A percentile compares a stretch with the other conserved stretches of the same genome.
Conservation (phyloP, 2,888 invertebrate species). For the Lordiphosa andalusiaca region DNA sequence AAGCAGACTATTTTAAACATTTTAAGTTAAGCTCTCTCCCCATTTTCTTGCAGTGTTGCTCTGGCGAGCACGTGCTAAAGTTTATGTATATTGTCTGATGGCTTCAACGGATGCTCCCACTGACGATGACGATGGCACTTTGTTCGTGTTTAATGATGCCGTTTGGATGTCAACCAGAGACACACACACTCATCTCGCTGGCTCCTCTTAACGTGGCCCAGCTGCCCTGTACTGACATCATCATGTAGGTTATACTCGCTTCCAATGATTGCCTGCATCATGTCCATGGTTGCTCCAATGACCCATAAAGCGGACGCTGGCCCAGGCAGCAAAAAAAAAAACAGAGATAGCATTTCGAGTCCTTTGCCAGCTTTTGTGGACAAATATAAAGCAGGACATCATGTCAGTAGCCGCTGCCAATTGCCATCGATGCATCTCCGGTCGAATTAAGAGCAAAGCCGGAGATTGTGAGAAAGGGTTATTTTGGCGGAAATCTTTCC, state of each 20-base stretch:
- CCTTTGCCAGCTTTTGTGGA: conserved; percentile 47
- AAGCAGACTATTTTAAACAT: no score
- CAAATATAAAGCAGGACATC: conserved; percentile 49
- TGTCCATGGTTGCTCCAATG: conserved; percentile 49
- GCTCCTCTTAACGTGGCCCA: conserved; percentile 41
- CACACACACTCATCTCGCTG: conserved; percentile 19
- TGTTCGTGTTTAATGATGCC: conserved; percentile 74
- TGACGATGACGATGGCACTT: conserved; percentile 66
- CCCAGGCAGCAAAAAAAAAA: conserved; percentile 4
- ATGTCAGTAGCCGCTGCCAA: conserved; percentile 41
- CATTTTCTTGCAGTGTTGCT: conserved; percentile 46
- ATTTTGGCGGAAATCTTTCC: not conserved
- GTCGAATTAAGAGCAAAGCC: conserved; percentile 7
- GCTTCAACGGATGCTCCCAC: conserved; percentile 30
- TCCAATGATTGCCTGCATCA: conserved; percentile 51
- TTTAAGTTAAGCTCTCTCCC: not conserved
- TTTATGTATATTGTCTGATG: conserved; percentile 50
- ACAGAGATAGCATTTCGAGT: conserved; percentile 8
- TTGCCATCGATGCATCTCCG: conserved; percentile 52
- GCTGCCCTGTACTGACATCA: conserved; percentile 36
- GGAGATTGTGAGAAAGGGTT: not conserved
- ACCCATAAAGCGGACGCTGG: conserved; percentile 64
- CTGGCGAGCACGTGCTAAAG: conserved; percentile 58
- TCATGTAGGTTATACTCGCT: conserved; percentile 63
- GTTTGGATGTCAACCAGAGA: conserved; percentile 55